Conservation (phyloP, 2,888 invertebrate species). For the Trachelus troglodyta region DNA sequence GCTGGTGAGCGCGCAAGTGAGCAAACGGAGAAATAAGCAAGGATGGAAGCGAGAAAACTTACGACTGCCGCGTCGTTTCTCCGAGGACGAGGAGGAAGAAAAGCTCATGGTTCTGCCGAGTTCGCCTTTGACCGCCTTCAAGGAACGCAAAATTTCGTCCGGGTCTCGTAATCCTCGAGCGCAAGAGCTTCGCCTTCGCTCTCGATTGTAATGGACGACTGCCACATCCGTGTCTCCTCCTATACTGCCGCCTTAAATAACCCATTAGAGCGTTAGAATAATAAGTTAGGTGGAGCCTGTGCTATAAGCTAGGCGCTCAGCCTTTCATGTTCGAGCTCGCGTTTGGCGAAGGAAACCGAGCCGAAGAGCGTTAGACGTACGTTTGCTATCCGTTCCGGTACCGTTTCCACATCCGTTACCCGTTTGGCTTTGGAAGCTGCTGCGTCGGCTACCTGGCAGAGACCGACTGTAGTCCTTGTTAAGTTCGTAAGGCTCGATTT, state of each 20-base stretch:
- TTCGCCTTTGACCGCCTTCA: constrained; percentile 79
- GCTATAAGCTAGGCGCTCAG: too few species aligned
- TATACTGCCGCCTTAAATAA: constrained; percentile 57
- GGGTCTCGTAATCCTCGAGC: constrained; percentile 80
- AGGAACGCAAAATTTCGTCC: constrained; percentile 83
- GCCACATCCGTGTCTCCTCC: constrained; percentile 69
- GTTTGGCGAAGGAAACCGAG: too few species aligned
- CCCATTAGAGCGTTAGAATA: too few species aligned
- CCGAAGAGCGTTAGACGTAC: constrained; percentile 39
- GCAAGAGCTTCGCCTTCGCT: constrained; percentile 84
- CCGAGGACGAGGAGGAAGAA: constrained; percentile 65
- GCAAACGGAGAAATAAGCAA: constrained; percentile 18
- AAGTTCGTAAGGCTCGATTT: constrained; percentile 86
- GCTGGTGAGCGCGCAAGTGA: constrained; percentile 18
- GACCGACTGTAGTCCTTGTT: constrained; percentile 89
- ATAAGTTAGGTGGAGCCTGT: too few species aligned
- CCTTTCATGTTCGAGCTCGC: too few species aligned
- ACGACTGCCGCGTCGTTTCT: constrained; percentile 74
- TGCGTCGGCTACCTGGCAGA: constrained; percentile 84
- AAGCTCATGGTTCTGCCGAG: constrained; percentile 86
- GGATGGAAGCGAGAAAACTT: constrained; percentile 61
- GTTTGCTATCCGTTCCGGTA: constrained; percentile 60
- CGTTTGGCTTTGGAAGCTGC: constrained; percentile 77
- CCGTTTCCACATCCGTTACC: constrained; percentile 7
- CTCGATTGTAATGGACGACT: constrained; percentile 69